phyloP scores from a whole-genome alignment of 2,113 vertebrate species.

The Thryonomys swinderianus region DNA sequence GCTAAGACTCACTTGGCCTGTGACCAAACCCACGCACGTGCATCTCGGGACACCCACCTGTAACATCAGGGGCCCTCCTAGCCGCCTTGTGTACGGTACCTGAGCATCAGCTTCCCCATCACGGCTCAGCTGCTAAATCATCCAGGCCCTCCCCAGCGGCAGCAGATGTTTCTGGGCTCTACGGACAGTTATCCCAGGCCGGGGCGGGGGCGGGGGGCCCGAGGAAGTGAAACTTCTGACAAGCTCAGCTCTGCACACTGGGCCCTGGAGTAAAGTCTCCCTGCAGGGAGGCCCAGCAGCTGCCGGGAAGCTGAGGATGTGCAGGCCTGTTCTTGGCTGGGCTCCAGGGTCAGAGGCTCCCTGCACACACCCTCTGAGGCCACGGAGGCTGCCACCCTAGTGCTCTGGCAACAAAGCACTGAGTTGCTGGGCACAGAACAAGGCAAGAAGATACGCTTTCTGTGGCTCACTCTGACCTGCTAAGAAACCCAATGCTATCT shows the following conservation, averaged over 20 bases:
- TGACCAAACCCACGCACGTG: background rate
- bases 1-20: background rate
- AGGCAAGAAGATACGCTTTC: accelerated
- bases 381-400: accelerated
- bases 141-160: slow-evolving; percentile 4
- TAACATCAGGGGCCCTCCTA: background rate
- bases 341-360: background rate
- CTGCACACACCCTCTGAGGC: background rate
- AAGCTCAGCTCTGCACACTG: accelerated
- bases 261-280: accelerated
- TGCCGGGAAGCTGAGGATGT: background rate
- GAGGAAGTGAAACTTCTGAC: background rate
- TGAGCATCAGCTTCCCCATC: background rate
- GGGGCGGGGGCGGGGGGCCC: no score
- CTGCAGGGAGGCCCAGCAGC: accelerated
- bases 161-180: slow-evolving; percentile 64
- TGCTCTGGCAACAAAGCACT: background rate
- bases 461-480: background rate
- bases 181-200: slow-evolving; percentile 22
- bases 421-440: no score
- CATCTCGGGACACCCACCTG: accelerated
- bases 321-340: background rate
- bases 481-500: background rate
- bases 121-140: slow-evolving; percentile 49
- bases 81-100: background rate